Base-by-base conservation (phyloP, 2,113 vertebrate species). In the Mesembrinibis cayennensis region DNA sequence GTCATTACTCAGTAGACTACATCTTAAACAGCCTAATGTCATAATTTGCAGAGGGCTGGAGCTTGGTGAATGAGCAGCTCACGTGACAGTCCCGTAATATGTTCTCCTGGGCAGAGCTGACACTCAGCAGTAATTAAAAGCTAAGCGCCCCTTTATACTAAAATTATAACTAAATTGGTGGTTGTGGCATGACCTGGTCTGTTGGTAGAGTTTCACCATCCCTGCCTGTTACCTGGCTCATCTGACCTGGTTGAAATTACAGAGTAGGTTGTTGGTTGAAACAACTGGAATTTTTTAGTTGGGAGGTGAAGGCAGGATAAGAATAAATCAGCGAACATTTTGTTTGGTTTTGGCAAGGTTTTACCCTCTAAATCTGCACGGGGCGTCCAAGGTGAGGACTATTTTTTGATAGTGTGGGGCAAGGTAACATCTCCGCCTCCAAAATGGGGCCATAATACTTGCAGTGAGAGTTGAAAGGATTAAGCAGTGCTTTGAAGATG, bases 401-500 rank as follows among this genome's bases (percentile, higher is more conserved):
- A 0, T 18, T 79, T 86, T 92, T 53, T 70, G 55, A 2, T 47
- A 42, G n/a, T 3, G 50, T 47, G 38, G 78, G 58, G 42, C 82
- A 84, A 36, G 56, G 82, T 38, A 78, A 29, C 8, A 1, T 91
- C 81, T 87, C 70, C 16, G 4, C 70, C 94, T 89, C 87, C 67
- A 55, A 66, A 81, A 9, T 27, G 79, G n/a, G 55, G 29, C 12
- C 69, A 1, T 14, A 44, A 47, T 32, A 27, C 66, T 80, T 80
- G 65, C 42, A 91, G 78, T 30, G 44, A 67, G 78, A 93, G 73
- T 90, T 97, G 82, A 96, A 92, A 97, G 95, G 69, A 90, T 70
- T 45, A 42, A 76, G 89, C 80, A 66, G 7, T 16, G 66, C 95
- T 96, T 95, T 96, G 92, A 96, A 97, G 95, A 97, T 95, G 92